Evolutionary conservation across 2,113 vertebrate species (phyloP).

Genomic region (Channa argus): DNA sequence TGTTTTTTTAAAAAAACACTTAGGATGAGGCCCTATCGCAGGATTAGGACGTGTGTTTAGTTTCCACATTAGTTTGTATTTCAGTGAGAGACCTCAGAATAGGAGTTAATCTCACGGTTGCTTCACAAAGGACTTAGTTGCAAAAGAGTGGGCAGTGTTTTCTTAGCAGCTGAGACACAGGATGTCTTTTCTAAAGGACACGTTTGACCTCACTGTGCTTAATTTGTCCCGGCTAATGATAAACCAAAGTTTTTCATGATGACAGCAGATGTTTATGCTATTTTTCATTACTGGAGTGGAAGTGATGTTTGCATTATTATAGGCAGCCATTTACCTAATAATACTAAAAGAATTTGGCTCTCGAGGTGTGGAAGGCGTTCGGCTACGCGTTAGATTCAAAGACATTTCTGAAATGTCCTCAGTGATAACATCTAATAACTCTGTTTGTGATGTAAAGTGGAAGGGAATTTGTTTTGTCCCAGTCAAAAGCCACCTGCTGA

Average conservation of each 20-base stretch:
- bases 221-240: constrained; percentile 40
- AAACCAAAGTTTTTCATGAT: constrained; percentile 11
- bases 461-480: too few species aligned
- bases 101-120: constrained; percentile 48
- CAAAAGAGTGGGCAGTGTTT: constrained; percentile 56
- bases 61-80: background rate
- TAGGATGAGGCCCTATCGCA: background rate
- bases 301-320: too few species aligned
- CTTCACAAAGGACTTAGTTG: constrained; percentile 34
- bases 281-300: background rate
- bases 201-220: constrained; percentile 22
- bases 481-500: too few species aligned
- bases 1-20: background rate
- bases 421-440: too few species aligned
- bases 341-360: too few species aligned
- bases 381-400: too few species aligned
- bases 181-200: constrained; percentile 4
- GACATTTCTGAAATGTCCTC: too few species aligned
- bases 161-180: constrained; percentile 36
- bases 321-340: too few species aligned
- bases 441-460: too few species aligned
- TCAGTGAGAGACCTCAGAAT: constrained; percentile 15
- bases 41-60: background rate
- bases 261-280: background rate
- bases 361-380: too few species aligned